A percentile compares a stretch with the other conserved stretches of the same genome.
Evolutionary conservation across 2,113 vertebrate genomes (phyloP).

Genomic region (Eulemur rufifrons): DNA sequence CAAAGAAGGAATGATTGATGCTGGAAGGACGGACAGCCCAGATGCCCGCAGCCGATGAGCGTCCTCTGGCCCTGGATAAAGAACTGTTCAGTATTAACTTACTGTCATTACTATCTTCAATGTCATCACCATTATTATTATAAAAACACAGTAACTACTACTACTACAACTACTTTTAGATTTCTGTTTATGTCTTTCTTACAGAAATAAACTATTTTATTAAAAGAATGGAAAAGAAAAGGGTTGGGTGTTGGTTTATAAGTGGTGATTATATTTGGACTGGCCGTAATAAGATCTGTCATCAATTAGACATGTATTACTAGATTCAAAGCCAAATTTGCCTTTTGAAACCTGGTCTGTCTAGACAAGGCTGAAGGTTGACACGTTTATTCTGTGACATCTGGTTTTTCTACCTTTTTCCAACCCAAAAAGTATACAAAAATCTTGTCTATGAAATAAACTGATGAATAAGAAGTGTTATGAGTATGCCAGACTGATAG

Average conservation of each 20-base stretch:
- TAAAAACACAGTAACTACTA: not conserved
- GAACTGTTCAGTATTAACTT: not conserved
- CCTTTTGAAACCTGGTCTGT: not conserved
- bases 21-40: not conserved
- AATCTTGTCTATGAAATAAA: not conserved
- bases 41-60: rapidly evolving
- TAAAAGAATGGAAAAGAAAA: not conserved
- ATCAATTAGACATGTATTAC: not conserved
- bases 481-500: not conserved
- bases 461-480: not conserved
- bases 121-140: not conserved
- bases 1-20: not conserved
- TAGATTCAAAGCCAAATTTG: not conserved
- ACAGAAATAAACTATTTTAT: not conserved
- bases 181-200: not conserved
- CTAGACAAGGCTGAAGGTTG: not conserved
- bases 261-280: not conserved
- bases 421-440: not conserved
- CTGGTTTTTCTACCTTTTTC: not conserved
- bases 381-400: not conserved
- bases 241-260: not conserved
- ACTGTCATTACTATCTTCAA: not conserved
- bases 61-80: not conserved
- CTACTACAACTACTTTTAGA: not conserved
- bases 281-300: not conserved